A percentile compares a stretch with the other conserved stretches of the same genome.
Evolutionary conservation across 1,140 invertebrate genomes (phyloP).

Genomic region (Ceratina calcarata): DNA sequence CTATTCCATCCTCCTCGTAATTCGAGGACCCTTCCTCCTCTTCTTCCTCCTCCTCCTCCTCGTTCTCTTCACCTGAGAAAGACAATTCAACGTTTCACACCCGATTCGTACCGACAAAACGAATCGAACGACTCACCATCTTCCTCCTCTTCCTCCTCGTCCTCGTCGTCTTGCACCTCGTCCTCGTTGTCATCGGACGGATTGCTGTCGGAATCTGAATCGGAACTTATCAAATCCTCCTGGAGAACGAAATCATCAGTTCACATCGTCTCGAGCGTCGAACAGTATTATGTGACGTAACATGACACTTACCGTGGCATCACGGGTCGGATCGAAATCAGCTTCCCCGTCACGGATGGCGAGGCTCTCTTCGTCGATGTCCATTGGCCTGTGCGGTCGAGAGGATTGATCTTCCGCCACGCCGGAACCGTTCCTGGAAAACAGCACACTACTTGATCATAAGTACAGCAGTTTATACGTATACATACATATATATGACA

Average conservation of each 20-base stretch:
- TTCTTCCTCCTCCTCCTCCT: slow-evolving; percentile 84
- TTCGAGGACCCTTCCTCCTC: slow-evolving; percentile 84
- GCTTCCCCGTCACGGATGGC: slow-evolving; percentile 74
- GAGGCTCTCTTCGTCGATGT: slow-evolving; percentile 78
- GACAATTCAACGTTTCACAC: neutral
- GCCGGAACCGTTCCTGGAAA: slow-evolving; percentile 77
- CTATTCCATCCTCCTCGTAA: slow-evolving; percentile 82
- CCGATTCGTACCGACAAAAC: neutral
- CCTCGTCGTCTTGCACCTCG: slow-evolving; percentile 82
- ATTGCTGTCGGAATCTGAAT: slow-evolving; percentile 80
- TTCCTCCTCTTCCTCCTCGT: slow-evolving; percentile 83
- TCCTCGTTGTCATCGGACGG: slow-evolving; percentile 81
- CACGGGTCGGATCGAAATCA: slow-evolving; percentile 77
- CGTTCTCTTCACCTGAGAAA: slow-evolving; percentile 77
- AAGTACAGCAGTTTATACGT: slow-evolving; percentile 68
- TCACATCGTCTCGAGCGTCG: neutral
- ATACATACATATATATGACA: slow-evolving; percentile 7
- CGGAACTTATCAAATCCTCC: slow-evolving; percentile 83
- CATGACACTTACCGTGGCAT: slow-evolving; percentile 77
- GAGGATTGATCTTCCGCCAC: slow-evolving; percentile 76
- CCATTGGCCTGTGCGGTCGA: slow-evolving; percentile 78
- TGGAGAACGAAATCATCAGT: slow-evolving; percentile 59
- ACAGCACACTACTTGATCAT: slow-evolving; percentile 80
- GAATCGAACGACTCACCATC: slow-evolving; percentile 72
- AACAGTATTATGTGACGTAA: neutral